Evolutionary conservation across 2,113 vertebrate species (phyloP), one percentile per base, ranked within the genome.

Genomic region (Chloropsis hardwickii): DNA sequence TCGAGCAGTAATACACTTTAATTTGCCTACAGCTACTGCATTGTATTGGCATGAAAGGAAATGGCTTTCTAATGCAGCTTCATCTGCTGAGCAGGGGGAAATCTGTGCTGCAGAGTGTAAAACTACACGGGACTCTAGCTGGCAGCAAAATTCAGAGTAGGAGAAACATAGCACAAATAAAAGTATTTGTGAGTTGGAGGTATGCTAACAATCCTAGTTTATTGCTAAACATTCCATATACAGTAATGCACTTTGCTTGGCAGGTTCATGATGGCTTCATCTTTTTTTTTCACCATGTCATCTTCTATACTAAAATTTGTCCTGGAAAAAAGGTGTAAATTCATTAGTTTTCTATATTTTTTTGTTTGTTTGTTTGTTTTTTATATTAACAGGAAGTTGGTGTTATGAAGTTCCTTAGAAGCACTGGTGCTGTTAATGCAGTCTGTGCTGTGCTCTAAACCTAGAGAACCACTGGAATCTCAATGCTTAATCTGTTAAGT

Each of bases 61-160:
- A 97, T 97, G 95, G 88, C 90, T 98, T 98, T 95, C 95, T 97
- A 95, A 97, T 97, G 94, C 77, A 86, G 77, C 96, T 97, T 94
- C 92, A 94, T 93, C 96, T 95, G 97, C 94, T 93, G 94, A 97
- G 92, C 93, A 92, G 96, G 95, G 96, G 97, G 95, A 98, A 97
- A 96, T 96, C 96, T 97, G 54, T 90, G 90, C 86, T 97, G 93
- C 87, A 95, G 93, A 97, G 97, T 96, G 90, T 96, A 89, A 95
- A 97, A 95, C 94, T 90, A 92, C 85, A 37, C 10, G 62, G 69
- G 57, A 57, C 79, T 84, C n/a, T 93, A 95, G 96, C 97, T 96
- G 90, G 95, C 95, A 98, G 97, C 95, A 92, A 96, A 81, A 95
- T 95, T 89, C 72, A 40, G 86, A 94, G 74, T 39, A n/a, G 89